These are phyloP conservation scores for Oscheius sp. DNA, from an alignment of 1,140 invertebrate genomes.

Conservation along the genomic window DNA sequence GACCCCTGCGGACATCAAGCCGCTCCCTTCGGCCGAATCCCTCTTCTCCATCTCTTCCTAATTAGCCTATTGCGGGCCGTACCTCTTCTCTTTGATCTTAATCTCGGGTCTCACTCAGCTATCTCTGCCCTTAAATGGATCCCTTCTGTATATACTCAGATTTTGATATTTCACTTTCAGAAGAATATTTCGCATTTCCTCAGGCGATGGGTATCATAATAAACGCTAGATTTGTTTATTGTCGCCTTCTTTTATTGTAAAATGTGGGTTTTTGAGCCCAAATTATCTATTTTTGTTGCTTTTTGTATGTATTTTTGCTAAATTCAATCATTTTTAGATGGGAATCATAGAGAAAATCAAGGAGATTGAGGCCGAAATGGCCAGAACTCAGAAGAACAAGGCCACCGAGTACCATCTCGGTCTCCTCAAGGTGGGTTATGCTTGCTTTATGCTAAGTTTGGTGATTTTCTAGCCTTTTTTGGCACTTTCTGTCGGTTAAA, in stretches of 20 bases:
- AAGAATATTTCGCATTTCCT: not conserved
- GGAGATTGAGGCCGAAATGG: slow-evolving; percentile 75
- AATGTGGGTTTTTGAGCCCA: not conserved
- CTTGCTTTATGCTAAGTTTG: not conserved
- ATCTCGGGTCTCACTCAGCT: no score
- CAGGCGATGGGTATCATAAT: not conserved
- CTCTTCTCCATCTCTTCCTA: no score
- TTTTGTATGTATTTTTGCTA: not conserved
- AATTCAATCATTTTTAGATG: slow-evolving; percentile 42
- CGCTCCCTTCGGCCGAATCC: slow-evolving; percentile 11
- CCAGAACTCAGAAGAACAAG: slow-evolving; percentile 97
- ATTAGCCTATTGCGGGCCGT: no score
- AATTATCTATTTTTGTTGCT: not conserved
- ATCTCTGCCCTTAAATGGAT: no score
- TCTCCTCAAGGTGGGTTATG: slow-evolving; percentile 72
- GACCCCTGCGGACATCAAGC: not conserved
- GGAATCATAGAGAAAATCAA: slow-evolving; percentile 61
- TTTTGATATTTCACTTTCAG: not conserved
- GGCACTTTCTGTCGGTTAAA: no score
- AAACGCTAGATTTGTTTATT: not conserved
- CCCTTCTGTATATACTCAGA: not conserved
- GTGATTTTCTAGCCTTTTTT: no score
- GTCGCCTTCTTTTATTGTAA: slow-evolving; percentile 1
- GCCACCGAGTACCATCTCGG: slow-evolving; percentile 99
- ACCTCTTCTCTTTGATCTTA: no score